These are phyloP conservation scores for Zeus faber DNA, from an alignment of 2,113 vertebrate genomes.

Conservation along the genomic window DNA sequence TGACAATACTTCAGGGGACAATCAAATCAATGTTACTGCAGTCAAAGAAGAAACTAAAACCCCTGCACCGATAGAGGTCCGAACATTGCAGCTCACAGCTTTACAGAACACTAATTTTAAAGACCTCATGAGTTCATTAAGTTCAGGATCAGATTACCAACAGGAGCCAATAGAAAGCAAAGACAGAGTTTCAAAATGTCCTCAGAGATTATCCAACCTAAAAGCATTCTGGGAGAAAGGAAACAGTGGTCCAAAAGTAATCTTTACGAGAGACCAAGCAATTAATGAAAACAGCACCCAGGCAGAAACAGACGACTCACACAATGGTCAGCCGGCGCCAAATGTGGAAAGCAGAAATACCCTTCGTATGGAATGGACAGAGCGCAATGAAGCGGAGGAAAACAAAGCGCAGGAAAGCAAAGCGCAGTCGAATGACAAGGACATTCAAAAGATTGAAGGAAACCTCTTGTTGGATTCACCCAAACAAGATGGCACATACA, in stretches of 20 bases:
- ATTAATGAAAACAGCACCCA: not conserved
- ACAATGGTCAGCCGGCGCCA: conserved; percentile 5
- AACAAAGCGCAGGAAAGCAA: too few relatives aligned
- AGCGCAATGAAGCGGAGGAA: not conserved
- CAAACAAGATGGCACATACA: conserved; percentile 37
- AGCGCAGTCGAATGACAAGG: not conserved
- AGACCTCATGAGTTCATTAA: conserved; percentile 9
- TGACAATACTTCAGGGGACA: not conserved
- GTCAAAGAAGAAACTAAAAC: conserved; percentile 10
- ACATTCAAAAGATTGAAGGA: conserved; percentile 1
- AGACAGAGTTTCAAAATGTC: conserved; percentile 3
- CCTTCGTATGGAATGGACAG: conserved; percentile 2
- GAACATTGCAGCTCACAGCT: conserved; percentile 16
- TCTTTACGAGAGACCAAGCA: conserved; percentile 16
- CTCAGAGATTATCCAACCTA: conserved; percentile 29
- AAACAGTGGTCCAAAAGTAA: conserved; percentile 29
- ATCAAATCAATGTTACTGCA: not conserved
- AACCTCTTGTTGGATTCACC: conserved; percentile 5
- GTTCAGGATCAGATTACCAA: not conserved
- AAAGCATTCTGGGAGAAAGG: conserved; percentile 42
- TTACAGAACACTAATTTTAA: conserved; percentile 31
- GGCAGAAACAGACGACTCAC: not conserved
- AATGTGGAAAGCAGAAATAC: not conserved
- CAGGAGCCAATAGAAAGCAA: conserved; percentile 5
- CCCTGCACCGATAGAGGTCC: conserved; percentile 12